Base-by-base conservation (phyloP, 2,113 vertebrate genomes). In the Sylvietta virens region DNA sequence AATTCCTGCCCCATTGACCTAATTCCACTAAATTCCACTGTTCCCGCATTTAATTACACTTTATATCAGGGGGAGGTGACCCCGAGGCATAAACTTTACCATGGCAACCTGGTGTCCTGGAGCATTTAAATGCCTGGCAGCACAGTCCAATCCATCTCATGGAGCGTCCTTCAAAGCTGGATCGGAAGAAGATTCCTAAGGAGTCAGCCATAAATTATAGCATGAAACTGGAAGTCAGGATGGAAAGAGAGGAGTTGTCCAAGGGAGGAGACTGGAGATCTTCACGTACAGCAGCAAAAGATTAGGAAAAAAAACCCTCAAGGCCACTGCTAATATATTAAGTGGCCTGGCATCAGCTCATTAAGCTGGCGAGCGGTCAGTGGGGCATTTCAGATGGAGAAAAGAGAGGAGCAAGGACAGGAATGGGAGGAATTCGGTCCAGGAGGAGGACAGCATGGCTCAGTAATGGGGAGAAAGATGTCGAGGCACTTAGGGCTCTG, bases 21-120 rank as follows among this genome's bases (percentile, higher is more conserved):
- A 15, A 78, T 91, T 79, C 72, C 40, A 20, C 35, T 27, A 3
- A 62, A 91, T 87, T 11, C 28, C 9, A 0, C 26, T 56, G 26
- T 15, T 66, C 19, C 26, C 1, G 0, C 7, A 0, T 64, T 79
- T 45, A 39, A 65, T 72, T 54, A 7, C 16, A 1, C 16, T 71
- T 81, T 23, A 4, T 60, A 16, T 58, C 8, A 39, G 37, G 27
- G 37, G 28, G 44, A 60, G 44, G 37, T 73, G 6, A 3, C 71
- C 84, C 51, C 1, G 3, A 53, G 62, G 80, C 22, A 39, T 28
- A 61, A 78, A 76, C 40, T 67, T 92, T 76, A 10, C 69, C 56
- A 27, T 57, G 48, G 53, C 45, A 87, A n/a, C 71, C 4, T 42
- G 60, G 51, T 60, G 61, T 67, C 69, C 48, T 31, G 51, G 54